Evolutionary conservation across 1,140 invertebrate species (phyloP).

Genomic region (Uloborus diversus): DNA sequence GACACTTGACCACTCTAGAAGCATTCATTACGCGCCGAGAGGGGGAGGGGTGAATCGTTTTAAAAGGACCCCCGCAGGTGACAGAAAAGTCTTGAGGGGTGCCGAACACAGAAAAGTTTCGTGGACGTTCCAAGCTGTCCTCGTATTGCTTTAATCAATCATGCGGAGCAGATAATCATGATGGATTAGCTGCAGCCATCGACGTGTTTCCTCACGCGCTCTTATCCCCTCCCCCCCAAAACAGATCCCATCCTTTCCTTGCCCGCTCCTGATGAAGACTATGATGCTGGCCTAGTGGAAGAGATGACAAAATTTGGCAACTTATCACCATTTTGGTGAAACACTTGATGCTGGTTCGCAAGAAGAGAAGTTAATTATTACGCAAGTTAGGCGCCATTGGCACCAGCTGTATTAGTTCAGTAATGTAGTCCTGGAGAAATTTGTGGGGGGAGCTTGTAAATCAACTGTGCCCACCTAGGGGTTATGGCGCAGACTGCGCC

Average conservation of each 20-base stretch:
- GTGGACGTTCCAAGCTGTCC: conserved; percentile 8
- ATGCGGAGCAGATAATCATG: conserved; percentile 55
- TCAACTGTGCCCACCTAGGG: no score
- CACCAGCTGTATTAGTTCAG: no score
- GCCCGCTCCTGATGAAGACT: conserved; percentile 36
- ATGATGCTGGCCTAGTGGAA: background rate
- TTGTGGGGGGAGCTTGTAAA: no score
- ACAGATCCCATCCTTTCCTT: no score
- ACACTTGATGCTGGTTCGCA: no score
- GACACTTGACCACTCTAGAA: conserved; percentile 51
- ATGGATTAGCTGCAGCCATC: conserved; percentile 40
- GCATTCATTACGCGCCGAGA: conserved; percentile 50
- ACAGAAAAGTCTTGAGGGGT: background rate
- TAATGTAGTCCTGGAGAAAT: no score
- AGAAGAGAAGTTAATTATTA: no score
- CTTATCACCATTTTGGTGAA: conserved; percentile 14
- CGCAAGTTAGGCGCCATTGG: no score
- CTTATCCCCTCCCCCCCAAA: conserved; percentile 42
- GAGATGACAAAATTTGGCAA: conserved; percentile 8
- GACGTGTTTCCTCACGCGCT: conserved; percentile 27
- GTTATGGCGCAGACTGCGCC: no score
- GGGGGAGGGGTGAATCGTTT: background rate
- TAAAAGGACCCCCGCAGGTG: background rate
- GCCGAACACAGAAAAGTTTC: conserved; percentile 43
- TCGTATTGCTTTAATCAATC: conserved; percentile 56